These are phyloP conservation scores for Drosophila miranda DNA, from an alignment of 1,140 invertebrate species.

Conservation along the genomic window DNA sequence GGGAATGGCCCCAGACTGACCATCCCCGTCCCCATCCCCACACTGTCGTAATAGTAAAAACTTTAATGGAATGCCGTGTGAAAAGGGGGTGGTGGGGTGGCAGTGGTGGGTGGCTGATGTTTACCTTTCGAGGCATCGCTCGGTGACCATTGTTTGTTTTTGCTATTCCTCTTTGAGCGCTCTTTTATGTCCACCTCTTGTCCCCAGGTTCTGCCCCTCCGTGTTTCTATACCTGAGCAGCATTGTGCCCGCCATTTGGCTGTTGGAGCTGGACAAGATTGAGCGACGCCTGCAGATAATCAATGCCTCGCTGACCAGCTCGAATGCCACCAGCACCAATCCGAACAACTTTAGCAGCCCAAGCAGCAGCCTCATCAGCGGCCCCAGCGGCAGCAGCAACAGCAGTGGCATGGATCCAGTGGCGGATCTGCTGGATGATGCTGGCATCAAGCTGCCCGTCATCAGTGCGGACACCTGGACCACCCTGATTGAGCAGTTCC, in stretches of 20 bases:
- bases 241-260: slow-evolving; percentile 93
- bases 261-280: slow-evolving; percentile 92
- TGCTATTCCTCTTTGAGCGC: slow-evolving; percentile 9
- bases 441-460: slow-evolving; percentile 63
- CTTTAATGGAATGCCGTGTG: slow-evolving; percentile 73
- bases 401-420: slow-evolving; percentile 83
- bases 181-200: neutral
- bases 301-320: slow-evolving; percentile 22
- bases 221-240: slow-evolving; percentile 92
- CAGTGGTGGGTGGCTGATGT: slow-evolving; percentile 39
- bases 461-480: slow-evolving; percentile 90
- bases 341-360: slow-evolving; percentile 58
- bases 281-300: slow-evolving; percentile 83
- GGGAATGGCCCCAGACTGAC: neutral
- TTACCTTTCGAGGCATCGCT: slow-evolving; percentile 73
- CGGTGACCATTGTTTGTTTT: slow-evolving; percentile 51
- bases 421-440: slow-evolving; percentile 60
- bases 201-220: slow-evolving; percentile 91
- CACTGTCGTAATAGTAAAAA: slow-evolving; percentile 57
- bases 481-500: slow-evolving; percentile 93
- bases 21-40: slow-evolving; percentile 32
- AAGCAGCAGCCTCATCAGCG: slow-evolving; percentile 82
- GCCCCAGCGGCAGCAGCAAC: slow-evolving; percentile 40
- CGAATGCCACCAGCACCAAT: slow-evolving; percentile 19
- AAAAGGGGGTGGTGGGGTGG: neutral